Base-by-base conservation (phyloP, 2,888 invertebrate genomes). In the Lobophora halterata region DNA sequence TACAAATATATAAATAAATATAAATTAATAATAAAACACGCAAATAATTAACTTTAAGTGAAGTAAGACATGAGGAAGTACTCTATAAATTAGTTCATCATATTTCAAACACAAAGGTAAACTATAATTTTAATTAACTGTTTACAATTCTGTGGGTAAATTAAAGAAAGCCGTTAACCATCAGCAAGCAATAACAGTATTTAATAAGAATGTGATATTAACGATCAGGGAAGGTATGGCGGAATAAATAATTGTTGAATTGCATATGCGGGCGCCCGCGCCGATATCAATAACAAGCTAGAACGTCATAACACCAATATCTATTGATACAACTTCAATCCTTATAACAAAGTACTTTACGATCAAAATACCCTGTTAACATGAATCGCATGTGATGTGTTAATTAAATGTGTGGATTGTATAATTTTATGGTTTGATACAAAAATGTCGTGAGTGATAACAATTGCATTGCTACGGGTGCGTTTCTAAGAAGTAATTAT, bases 231-330 rank as follows among this genome's bases (percentile, higher is more conserved):
- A 82, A 83, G 79, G 75, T 80, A 80, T 72, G 71, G 70, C 68
- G 61, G 68, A 65, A 72, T 70, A 74, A 79, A 46, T 46, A 25
- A 77, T 78, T 74, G 70, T 70, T 64, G n/a, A n/a, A n/a, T 61
- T 54, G 61, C 58, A 47, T 43, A 81, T 86, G 86, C 85, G 86
- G 86, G 86, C 68, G 65, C 82, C 81, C 81, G 80, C 75, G 69
- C 68, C 39, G 55, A 44, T 49, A 51, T 53, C 61, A 61, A 55
- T 51, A 51, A 44, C 38, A 43, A 39, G 32, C 34, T 33, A 46
- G 50, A 66, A 65, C 47, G 55, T 36, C 48, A 67, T 37, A 26
- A 28, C 11, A 37, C 26, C 18, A 31, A 9, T 10, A 3, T 28
- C 12, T 32, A 31, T 24, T 36, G 46, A 49, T 39, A 19, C 42